Evolutionary conservation across 92 coral and sea anemone genomes (phyloP).

Genomic region (Ricordea florida): DNA sequence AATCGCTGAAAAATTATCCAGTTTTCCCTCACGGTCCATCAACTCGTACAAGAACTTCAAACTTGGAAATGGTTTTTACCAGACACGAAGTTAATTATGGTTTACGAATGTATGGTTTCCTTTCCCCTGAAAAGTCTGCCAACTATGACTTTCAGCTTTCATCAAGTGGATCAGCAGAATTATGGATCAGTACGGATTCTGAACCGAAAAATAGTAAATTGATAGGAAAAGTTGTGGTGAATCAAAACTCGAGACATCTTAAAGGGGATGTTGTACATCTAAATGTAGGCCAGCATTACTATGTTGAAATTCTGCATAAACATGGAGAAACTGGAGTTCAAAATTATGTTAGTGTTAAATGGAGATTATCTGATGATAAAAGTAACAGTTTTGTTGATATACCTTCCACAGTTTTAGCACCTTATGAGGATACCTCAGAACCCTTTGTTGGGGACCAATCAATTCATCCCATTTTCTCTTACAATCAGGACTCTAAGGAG

Average conservation of each 20-base stretch:
- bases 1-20: constrained; percentile 58
- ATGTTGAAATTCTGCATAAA: constrained; percentile 79
- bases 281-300: constrained; percentile 28
- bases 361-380: constrained; percentile 47
- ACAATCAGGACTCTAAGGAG: too few species aligned
- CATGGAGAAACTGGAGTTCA: constrained; percentile 22
- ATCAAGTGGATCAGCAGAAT: constrained; percentile 74
- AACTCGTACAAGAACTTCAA: constrained; percentile 21
- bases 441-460: background rate
- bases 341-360: constrained; percentile 39
- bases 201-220: constrained; percentile 55
- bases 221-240: constrained; percentile 1
- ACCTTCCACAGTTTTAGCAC: constrained; percentile 19
- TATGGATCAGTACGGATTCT: constrained; percentile 76
- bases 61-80: constrained; percentile 38
- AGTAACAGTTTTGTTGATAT: constrained; percentile 1
- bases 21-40: constrained; percentile 86
- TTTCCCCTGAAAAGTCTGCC: constrained; percentile 43
- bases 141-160: constrained; percentile 48
- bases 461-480: too few species aligned
- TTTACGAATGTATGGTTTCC: constrained; percentile 83
- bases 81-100: constrained; percentile 48
- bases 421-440: constrained; percentile 16
- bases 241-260: background rate
- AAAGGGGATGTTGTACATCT: background rate